Base-by-base conservation (phyloP, 2,113 vertebrate genomes). In the Dasyurus viverrinus region DNA sequence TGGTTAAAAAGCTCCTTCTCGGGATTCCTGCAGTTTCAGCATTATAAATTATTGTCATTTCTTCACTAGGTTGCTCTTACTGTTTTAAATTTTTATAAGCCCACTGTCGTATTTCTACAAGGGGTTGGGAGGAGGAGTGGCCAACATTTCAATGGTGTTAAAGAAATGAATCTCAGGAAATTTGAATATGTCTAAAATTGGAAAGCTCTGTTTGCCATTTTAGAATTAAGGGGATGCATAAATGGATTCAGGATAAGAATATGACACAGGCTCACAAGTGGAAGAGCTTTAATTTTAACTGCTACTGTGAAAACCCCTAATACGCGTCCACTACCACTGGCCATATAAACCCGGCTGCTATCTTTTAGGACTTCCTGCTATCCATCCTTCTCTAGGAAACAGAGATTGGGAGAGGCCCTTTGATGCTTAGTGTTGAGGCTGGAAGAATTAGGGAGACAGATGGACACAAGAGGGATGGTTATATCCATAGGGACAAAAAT, bases 151-250 rank as follows among this genome's bases (percentile, higher is more conserved):
- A 23, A 19, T 84, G 68, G 68, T 68, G 3, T 23, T 42, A 0
- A 23, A 42, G 25, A 50, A 95, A 97, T 54, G 95, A 97, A 90
- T 53, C 46, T n/a, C 4, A 92, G 27, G 25, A 27, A 55, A 91
- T 19, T 57, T 24, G 47, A 90, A 95, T 89, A 50, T 60, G 46
- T 89, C 26, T 95, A 50, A 90, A 91, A 55, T 93, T 57, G 19
- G 46, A 93, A 90, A 95, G 26, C 6, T 57, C 27, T 10, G 6
- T 3, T 22, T 50, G 95, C 96, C 95, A 48, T 54, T 42, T n/a
- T 8, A 16, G 48, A 84, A 23, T 53, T 19, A 95, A 53, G 95
- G 89, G 22, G 25, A 26, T 47, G 6, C 4, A 76, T 52, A 42
- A 24, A 42, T 50, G 48, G 42, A 23, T 54, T 30, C 50, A 53